These are phyloP conservation scores for Timandra comae DNA, from an alignment of 2,888 invertebrate genomes.

Conservation along the genomic window DNA sequence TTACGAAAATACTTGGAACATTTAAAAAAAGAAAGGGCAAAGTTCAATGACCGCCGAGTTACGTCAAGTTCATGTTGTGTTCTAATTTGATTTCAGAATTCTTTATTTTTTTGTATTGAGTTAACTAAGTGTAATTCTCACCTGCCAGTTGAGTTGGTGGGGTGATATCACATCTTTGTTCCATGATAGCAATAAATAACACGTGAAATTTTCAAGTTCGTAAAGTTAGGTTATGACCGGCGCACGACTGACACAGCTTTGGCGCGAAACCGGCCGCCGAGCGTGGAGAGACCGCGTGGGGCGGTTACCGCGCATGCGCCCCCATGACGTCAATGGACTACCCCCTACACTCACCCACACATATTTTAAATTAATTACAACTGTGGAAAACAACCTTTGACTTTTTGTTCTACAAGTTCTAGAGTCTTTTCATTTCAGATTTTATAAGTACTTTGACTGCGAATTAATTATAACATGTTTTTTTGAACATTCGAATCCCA, in stretches of 20 bases:
- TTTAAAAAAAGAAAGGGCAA: constrained; percentile 5
- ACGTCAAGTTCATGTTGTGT: constrained; percentile 4
- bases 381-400: constrained; percentile 12
- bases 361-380: constrained; percentile 21
- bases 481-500: too few species aligned
- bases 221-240: constrained; percentile 54
- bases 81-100: constrained; percentile 1
- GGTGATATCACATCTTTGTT: constrained; percentile 33
- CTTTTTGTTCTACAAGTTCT: constrained; percentile 5
- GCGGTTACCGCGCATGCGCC: constrained; percentile 59
- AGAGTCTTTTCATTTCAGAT: too few species aligned
- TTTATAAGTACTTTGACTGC: too few species aligned
- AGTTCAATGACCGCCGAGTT: constrained; percentile 18
- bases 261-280: constrained; percentile 57
- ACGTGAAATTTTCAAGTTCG: constrained; percentile 20
- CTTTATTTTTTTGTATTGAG: constrained; percentile 2
- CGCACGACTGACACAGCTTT: constrained; percentile 56
- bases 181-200: constrained; percentile 36
- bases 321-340: constrained; percentile 52
- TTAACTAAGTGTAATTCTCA: constrained; percentile 31
- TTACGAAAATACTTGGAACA: background rate
- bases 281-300: constrained; percentile 43
- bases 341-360: constrained; percentile 40
- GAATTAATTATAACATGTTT: too few species aligned
- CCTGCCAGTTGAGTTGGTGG: constrained; percentile 44